phyloP scores from a whole-genome alignment of 2,888 invertebrate species.

The Vannuccia rotundouncinata region DNA sequence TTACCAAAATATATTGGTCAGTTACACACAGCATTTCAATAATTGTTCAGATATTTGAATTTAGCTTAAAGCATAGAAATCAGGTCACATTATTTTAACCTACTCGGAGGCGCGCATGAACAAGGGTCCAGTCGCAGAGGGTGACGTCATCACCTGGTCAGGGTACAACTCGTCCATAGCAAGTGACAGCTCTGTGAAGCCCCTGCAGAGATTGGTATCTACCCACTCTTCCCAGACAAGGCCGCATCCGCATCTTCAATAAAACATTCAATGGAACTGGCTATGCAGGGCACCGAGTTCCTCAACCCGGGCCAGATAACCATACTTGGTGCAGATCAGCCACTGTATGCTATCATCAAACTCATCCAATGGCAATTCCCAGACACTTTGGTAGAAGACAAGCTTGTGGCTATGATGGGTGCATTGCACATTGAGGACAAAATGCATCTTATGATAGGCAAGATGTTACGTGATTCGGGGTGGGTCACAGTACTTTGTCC shows the following conservation, averaged over 20 bases:
- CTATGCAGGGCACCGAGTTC: constrained; percentile 33
- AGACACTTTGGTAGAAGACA: neutral
- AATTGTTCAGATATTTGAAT: neutral
- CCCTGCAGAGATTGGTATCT: constrained; percentile 34
- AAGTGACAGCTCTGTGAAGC: neutral
- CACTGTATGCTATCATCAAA: constrained; percentile 36
- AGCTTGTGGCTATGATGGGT: neutral
- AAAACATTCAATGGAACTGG: constrained; percentile 32
- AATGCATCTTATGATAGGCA: neutral
- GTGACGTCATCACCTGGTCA: neutral
- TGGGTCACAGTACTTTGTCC: constrained; percentile 33
- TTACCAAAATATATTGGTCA: neutral
- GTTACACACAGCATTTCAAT: neutral
- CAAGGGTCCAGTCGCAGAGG: neutral
- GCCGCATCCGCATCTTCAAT: constrained; percentile 37
- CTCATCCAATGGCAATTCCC: constrained; percentile 9
- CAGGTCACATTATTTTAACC: too few relatives aligned
- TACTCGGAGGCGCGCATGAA: too few relatives aligned
- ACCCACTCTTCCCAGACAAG: constrained; percentile 35
- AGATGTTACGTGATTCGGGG: constrained; percentile 10
- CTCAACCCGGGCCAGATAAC: constrained; percentile 36
- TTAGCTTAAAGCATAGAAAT: neutral
- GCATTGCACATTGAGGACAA: neutral
- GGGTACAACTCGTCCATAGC: neutral
- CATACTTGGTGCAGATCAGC: constrained; percentile 35